phyloP scores from a whole-genome alignment of 1,140 invertebrate genomes.

The Polypedilum pembai region DNA sequence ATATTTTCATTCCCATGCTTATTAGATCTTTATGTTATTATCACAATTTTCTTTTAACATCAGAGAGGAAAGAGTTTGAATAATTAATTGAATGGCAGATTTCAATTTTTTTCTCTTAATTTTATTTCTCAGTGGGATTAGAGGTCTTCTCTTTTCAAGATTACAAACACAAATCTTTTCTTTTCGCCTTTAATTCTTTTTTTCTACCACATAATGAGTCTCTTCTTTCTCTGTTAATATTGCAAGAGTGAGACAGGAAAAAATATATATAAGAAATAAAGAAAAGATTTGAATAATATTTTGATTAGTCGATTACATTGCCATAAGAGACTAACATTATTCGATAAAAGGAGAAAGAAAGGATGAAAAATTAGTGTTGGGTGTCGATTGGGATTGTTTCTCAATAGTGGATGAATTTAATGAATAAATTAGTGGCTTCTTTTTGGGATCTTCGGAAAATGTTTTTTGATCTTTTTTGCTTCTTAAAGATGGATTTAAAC shows the following conservation, averaged over 20 bases:
- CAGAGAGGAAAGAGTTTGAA: slow-evolving; percentile 8
- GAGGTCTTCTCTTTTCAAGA: neutral
- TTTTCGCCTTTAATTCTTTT: neutral
- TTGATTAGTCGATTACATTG: slow-evolving; percentile 16
- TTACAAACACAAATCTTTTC: neutral
- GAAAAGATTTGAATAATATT: slow-evolving; percentile 27
- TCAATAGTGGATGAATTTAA: too few species aligned
- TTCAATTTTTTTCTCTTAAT: slow-evolving; percentile 21
- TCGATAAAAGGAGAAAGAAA: slow-evolving; percentile 5
- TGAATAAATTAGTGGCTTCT: too few species aligned
- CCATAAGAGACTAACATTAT: neutral
- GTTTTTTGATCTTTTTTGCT: too few species aligned
- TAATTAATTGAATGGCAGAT: slow-evolving; percentile 28
- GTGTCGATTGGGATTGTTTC: neutral
- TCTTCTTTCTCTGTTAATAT: neutral
- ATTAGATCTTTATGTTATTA: slow-evolving; percentile 24
- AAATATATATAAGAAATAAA: neutral
- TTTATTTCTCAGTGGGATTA: neutral
- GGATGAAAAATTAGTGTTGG: slow-evolving; percentile 1
- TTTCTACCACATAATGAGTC: neutral
- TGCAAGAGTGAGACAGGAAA: neutral
- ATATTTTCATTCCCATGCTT: slow-evolving; percentile 28
- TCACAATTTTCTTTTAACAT: neutral
- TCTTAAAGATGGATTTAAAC: too few species aligned
- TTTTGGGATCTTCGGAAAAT: too few species aligned